Evolutionary conservation across 2,888 invertebrate genomes (phyloP).

Genomic region (Rhimphoctona megacephalus): DNA sequence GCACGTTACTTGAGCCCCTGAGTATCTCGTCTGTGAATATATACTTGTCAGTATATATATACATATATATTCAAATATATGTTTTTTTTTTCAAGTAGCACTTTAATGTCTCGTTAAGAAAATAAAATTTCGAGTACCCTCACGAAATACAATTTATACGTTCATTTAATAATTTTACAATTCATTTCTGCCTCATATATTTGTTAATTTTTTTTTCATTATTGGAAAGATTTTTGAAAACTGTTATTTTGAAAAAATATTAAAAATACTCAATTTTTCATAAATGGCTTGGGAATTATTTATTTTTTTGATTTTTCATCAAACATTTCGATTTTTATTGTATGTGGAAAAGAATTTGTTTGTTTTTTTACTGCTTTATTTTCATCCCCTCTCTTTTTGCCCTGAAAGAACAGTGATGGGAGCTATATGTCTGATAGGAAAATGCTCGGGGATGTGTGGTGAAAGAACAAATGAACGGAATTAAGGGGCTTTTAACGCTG

Average conservation of each 20-base stretch:
- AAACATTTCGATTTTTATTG: neutral
- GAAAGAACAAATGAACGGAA: conserved; percentile 79
- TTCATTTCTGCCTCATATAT: neutral
- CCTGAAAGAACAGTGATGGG: conserved; percentile 29
- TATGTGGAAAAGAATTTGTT: neutral
- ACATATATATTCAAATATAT: neutral
- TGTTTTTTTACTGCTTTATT: neutral
- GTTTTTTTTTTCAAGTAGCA: conserved; percentile 4
- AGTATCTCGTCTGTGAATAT: conserved; percentile 78
- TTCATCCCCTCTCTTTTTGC: neutral
- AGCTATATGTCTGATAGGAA: conserved; percentile 54
- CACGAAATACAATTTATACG: neutral
- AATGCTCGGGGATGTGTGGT: conserved; percentile 68
- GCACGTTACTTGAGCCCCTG: conserved; percentile 66
- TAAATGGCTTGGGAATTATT: no score
- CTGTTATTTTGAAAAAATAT: no score
- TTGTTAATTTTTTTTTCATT: neutral
- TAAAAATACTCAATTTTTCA: no score
- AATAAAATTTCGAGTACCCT: neutral
- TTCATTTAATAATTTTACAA: neutral
- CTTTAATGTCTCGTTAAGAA: conserved; percentile 33
- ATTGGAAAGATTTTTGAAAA: neutral
- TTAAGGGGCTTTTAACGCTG: conserved; percentile 81
- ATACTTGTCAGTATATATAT: conserved; percentile 19
- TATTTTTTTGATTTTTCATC: no score